Base-by-base conservation (phyloP, 2,797 vertebrate genomes). In the Bradypus variegatus region DNA sequence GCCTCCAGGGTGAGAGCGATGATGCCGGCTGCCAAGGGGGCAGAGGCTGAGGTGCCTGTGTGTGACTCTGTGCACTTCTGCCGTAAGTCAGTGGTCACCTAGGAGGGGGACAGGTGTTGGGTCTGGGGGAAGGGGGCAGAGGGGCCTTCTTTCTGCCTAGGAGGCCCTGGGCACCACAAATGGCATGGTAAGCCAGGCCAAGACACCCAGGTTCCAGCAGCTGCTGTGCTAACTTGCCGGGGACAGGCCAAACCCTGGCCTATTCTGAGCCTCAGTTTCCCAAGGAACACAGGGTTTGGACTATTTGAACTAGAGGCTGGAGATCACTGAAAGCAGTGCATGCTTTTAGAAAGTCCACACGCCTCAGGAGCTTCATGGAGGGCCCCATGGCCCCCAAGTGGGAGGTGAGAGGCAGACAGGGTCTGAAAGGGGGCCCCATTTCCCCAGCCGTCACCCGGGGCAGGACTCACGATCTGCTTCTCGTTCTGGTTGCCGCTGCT, bases 1-100 rank as follows among this genome's bases (percentile, higher is more conserved):
- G 98, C 98, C 88, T 99, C 99, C 94, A 99, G 98, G 76, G 99
- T 98, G 0, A 99, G 98, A 72, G 99, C 99, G 0, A 99, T 99
- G 97, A 99, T 99, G 95, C 99, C 99, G 1, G 99, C 99, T 0
- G 99, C 99, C 96, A 99, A 96, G 0, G 99, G 99, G 0, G 99
- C 99, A 0, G 99, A 99, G 85, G 99, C 99, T 0, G 99, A 99
- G 0, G 99, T 99, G 73, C 99, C 99, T 0, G 99, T 99, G 98
- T 99, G 99, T 0, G 99, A 98, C 85, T 99, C 99, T 0, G 99
- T 99, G 97, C 99, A 99, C 91, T 99, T 99, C 96, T 99, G 98
- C 86, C 99, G 98, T 91, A 99, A 98, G 96, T 99, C 99, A 33
- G 99, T 99, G 0, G 99, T 99, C 95, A 99, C 98, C 99, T 95